Evolutionary conservation across 2,113 vertebrate species (phyloP), one percentile per base, ranked within the genome.

Genomic region (Charadrius vociferus): DNA sequence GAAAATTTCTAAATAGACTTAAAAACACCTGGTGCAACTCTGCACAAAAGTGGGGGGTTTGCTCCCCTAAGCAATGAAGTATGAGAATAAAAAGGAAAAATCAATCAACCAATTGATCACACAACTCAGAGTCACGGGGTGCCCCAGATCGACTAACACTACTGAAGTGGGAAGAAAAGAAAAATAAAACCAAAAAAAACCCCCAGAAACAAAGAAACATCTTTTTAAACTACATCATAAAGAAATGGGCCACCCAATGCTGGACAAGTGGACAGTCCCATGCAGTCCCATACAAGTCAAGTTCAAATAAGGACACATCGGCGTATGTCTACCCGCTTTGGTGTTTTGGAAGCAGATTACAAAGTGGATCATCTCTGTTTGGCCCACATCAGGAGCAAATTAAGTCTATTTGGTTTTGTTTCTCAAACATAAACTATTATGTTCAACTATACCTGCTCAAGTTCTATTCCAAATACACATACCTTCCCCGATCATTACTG

Each of bases 201-300:
- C n/a, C n/a, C n/a, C 17, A 12, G 43, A 29, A 12, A 32, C 27
- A 21, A 36, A 55, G 7, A 70, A 49, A 41, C 4, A 12, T 30
- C 1, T 20, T 72, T 75, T 73, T 36, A 30, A 92, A 23, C 4
- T 36, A 6, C 5, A 49, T 9, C 2, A 0, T 47, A 53, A 88
- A 66, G n/a, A 66, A 73, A 74, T 9, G 10, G 37, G 17, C 3
- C 0, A 2, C 8, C 22, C 21, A 39, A 19, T 0, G 3, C 16
- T 21, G 59, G 86, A 43, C 20, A 29, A 74, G 13, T 27, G 16
- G 39, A 43, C 16, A 27, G 45, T 7, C 2, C 13, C 19, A 14
- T 3, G 39, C 16, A 30, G 45, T 7, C 2, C 11, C 19, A 13
- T 3, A 23, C 1, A 66, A 30, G 43, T 27, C 23, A 56, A 86